These are phyloP conservation scores for Hyposmocoma kahamanoa DNA, from an alignment of 1,140 invertebrate genomes.

Conservation along the genomic window DNA sequence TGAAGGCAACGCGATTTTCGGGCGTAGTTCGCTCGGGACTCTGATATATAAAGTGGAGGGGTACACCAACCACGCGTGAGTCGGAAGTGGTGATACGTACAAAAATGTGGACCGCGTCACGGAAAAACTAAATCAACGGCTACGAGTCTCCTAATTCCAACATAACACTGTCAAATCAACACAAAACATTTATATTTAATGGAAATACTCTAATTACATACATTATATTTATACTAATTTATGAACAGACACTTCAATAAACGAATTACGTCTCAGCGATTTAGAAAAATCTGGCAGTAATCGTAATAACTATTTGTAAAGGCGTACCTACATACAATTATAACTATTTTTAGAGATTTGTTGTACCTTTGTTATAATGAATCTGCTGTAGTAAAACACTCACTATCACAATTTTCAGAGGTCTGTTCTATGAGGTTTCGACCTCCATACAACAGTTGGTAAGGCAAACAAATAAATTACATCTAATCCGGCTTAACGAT, in stretches of 20 bases:
- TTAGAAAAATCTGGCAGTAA: conserved; percentile 13
- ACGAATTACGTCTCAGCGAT: conserved; percentile 23
- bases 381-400: no score
- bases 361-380: no score
- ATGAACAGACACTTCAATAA: conserved; percentile 35
- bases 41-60: conserved; percentile 7
- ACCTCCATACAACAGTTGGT: no score
- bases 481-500: no score
- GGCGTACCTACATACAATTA: no score
- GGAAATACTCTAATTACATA: conserved; percentile 52
- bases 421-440: no score
- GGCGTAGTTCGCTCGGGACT: conserved; percentile 11
- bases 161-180: conserved; percentile 39
- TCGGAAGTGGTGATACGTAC: conserved; percentile 8
- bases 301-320: no score
- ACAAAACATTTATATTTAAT: conserved; percentile 41
- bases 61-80: conserved; percentile 11
- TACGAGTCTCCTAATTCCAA: conserved; percentile 29
- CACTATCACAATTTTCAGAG: no score
- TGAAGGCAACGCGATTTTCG: conserved; percentile 17
- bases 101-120: not conserved
- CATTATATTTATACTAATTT: conserved; percentile 45
- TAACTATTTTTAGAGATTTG: no score
- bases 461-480: no score
- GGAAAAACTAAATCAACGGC: conserved; percentile 17